These are phyloP conservation scores for Plotosus lineatus DNA, from an alignment of 2,113 vertebrate genomes.

Conservation along the genomic window DNA sequence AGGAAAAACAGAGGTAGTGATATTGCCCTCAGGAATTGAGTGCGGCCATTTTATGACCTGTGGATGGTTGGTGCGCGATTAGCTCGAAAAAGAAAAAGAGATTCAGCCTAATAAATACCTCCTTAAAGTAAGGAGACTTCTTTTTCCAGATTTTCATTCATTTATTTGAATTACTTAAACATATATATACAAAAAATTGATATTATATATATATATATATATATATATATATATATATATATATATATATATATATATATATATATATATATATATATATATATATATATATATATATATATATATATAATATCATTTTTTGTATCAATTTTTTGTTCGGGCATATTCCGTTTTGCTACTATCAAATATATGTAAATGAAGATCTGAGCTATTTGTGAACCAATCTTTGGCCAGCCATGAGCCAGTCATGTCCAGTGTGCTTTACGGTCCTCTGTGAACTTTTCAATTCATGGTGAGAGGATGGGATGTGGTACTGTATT, in stretches of 20 bases:
- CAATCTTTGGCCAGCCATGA: no score
- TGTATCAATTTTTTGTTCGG: not conserved
- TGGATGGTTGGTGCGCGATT: constrained; percentile 19
- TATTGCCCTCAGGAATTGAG: constrained; percentile 39
- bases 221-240: no score
- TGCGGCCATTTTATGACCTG: constrained; percentile 56
- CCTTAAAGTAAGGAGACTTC: not conserved
- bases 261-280: no score
- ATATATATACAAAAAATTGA: no score
- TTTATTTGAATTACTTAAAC: not conserved
- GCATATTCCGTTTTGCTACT: not conserved
- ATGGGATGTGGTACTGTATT: not conserved
- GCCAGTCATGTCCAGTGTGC: not conserved
- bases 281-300: no score
- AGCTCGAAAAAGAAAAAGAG: constrained; percentile 13
- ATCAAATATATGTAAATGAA: constrained; percentile 11
- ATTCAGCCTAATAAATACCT: constrained; percentile 31
- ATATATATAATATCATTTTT: no score
- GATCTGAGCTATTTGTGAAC: not conserved
- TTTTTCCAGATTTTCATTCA: not conserved
- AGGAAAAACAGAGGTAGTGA: constrained; percentile 57
- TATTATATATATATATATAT: no score
- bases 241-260: no score
- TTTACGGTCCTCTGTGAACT: not conserved
- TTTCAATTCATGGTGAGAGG: not conserved